Base-by-base conservation (phyloP, 1,140 invertebrate genomes). In the Drosophila biarmipes region DNA sequence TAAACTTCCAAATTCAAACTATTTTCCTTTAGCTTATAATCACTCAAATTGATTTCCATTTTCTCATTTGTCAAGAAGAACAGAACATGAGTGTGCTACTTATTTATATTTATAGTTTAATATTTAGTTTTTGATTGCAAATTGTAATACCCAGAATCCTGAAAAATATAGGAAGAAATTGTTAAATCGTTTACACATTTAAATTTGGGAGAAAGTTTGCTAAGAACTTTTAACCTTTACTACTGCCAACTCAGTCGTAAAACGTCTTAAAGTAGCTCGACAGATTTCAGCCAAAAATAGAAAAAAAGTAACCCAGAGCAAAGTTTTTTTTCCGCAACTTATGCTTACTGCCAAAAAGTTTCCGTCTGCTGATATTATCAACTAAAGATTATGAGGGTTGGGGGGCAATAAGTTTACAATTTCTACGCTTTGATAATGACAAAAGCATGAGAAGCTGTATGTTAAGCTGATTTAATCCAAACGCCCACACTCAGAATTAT, bases 311-410 rank as follows among this genome's bases (percentile, higher is more conserved):
- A 10, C 19, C 1, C 6, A 1, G 38, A 62, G 7, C 19, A 51
- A 53, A 54, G 62, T 64, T 61, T 62, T 40, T 57, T 61, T 66
- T 45, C 38, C 5, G n/a, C 43, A 73, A 49, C 57, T 71, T 49
- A 55, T 55, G 49, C 54, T 77, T 62, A 51, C 49, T 80, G 80
- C 63, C 80, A 43, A 67, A 72, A 80, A 76, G 53, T 84, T 84
- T 37, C 51, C 61, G 15, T 53, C 49, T 52, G 12, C 4, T 34
- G 42, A 43, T 57, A 53, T 69, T 66, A 79, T 76, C 56, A 62
- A 67, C 61, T 45, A 38, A 58, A 62, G 54, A 67, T 78, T 67
- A 37, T 14, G 27, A 49, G 42, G 40, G 40, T 21, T 27, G 46
- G 8, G n/a, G 53, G 56, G 52, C 46, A 54, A 61, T 37, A 78